These are phyloP conservation scores for Emydocephalus ijimae DNA, from an alignment of 2,113 vertebrate species.

Conservation along the genomic window DNA sequence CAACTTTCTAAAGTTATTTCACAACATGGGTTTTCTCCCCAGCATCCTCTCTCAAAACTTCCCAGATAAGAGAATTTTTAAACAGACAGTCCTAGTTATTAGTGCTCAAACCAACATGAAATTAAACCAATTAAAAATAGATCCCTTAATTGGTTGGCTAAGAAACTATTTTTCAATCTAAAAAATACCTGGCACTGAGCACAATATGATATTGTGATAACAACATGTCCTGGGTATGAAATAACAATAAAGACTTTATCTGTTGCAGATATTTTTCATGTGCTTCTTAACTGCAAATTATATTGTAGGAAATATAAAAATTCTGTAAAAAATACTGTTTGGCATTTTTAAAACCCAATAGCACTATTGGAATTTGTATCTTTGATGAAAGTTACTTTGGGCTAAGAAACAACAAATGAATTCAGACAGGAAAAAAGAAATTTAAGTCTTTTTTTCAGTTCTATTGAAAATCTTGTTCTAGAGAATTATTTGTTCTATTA, in stretches of 20 bases:
- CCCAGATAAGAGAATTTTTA: background rate
- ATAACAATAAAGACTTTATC: conserved; percentile 39
- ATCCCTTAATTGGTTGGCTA: background rate
- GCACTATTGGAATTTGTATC: conserved; percentile 6
- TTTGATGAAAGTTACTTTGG: conserved; percentile 25
- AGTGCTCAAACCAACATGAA: background rate
- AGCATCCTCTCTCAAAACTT: background rate
- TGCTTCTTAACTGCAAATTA: conserved; percentile 31
- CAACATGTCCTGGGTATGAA: conserved; percentile 34
- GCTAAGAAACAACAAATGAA: conserved; percentile 18
- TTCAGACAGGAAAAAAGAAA: conserved; percentile 21
- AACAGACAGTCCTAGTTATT: background rate
- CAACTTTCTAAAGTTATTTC: background rate
- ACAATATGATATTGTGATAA: conserved; percentile 44
- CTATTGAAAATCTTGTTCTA: conserved; percentile 3
- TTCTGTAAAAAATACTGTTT: conserved; percentile 18
- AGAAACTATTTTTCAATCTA: background rate
- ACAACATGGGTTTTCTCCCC: background rate
- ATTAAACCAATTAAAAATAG: too few relatives aligned
- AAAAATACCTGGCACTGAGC: conserved; percentile 17
- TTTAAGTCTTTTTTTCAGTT: conserved; percentile 33
- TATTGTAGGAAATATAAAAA: conserved; percentile 37
- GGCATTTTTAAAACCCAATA: background rate
- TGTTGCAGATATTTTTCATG: conserved; percentile 45
- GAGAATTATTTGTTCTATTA: conserved; percentile 54